Conservation (phyloP, 2,888 invertebrate genomes). For the Amorpha juglandis region DNA sequence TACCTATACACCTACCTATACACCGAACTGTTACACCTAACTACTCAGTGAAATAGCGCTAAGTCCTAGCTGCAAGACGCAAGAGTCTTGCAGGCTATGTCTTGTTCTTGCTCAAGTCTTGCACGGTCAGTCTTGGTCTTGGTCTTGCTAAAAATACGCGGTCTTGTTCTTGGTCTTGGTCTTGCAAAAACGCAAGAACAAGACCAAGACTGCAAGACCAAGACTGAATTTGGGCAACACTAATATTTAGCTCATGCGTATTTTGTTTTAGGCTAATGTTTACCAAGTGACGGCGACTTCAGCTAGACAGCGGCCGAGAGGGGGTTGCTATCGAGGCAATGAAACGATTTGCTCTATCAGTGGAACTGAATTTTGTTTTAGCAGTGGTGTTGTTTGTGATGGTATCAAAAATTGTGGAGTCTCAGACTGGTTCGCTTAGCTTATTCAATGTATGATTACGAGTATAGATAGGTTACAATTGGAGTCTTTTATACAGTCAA, state of each 20-base stretch:
- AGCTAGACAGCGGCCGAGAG: conserved; percentile 43
- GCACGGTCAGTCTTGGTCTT: no score
- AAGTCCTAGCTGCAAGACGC: no score
- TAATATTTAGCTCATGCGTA: background rate
- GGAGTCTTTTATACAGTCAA: background rate
- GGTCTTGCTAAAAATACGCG: no score
- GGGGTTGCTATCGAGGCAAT: conserved; percentile 52
- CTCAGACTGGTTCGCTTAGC: conserved; percentile 60
- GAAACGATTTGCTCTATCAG: conserved; percentile 59
- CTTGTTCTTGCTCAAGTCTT: no score
- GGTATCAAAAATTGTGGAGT: conserved; percentile 77
- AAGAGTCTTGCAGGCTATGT: no score
- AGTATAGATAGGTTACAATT: background rate
- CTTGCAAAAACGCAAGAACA: no score
- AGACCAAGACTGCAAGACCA: no score
- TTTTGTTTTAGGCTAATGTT: conserved; percentile 55
- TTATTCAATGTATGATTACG: background rate
- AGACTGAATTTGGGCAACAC: no score
- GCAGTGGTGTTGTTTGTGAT: conserved; percentile 72
- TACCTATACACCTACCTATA: no score
- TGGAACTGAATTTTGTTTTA: conserved; percentile 59
- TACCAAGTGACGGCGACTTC: conserved; percentile 73
- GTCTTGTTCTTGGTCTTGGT: no score
- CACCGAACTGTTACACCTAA: no score
- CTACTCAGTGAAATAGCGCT: no score